Evolutionary conservation across 2,888 invertebrate species (phyloP).

Genomic region (Lasioglossum malachurum): DNA sequence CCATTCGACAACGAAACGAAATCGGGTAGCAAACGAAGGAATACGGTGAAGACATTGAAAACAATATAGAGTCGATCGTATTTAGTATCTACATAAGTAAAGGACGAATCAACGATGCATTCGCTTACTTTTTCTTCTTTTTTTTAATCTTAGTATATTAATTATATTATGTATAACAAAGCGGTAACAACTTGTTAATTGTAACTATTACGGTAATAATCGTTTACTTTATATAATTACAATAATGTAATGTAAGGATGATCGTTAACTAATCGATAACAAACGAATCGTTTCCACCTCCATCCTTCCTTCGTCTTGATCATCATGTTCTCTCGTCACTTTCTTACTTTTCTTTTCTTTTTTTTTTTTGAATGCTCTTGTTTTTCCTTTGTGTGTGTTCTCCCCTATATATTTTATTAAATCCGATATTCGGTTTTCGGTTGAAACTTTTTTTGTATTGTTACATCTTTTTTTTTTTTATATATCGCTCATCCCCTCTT

Average conservation of each 20-base stretch:
- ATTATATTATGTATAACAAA: slow-evolving; percentile 85
- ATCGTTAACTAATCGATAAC: slow-evolving; percentile 81
- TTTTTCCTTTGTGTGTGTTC: slow-evolving; percentile 2
- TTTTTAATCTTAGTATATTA: slow-evolving; percentile 83
- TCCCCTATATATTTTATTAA: slow-evolving; percentile 53
- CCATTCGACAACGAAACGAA: slow-evolving; percentile 77
- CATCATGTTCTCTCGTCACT: slow-evolving; percentile 57
- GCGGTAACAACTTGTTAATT: slow-evolving; percentile 84
- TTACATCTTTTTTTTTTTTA: slow-evolving; percentile 32
- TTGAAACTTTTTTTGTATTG: slow-evolving; percentile 57
- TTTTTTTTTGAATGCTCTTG: slow-evolving; percentile 3
- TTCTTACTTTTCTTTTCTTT: slow-evolving; percentile 41
- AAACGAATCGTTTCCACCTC: slow-evolving; percentile 78
- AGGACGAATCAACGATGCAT: slow-evolving; percentile 83
- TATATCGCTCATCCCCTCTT: slow-evolving; percentile 56
- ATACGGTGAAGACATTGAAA: slow-evolving; percentile 79
- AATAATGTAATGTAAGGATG: slow-evolving; percentile 83
- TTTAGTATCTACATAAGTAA: slow-evolving; percentile 79
- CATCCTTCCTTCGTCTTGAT: slow-evolving; percentile 63
- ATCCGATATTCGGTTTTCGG: slow-evolving; percentile 73
- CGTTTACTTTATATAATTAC: slow-evolving; percentile 83
- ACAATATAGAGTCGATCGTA: slow-evolving; percentile 77
- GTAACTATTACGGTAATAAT: slow-evolving; percentile 84
- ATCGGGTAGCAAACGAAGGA: slow-evolving; percentile 76
- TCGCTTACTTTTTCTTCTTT: slow-evolving; percentile 74